Base-by-base conservation (phyloP, 2,797 vertebrate genomes). In the Thunnus albacares region DNA sequence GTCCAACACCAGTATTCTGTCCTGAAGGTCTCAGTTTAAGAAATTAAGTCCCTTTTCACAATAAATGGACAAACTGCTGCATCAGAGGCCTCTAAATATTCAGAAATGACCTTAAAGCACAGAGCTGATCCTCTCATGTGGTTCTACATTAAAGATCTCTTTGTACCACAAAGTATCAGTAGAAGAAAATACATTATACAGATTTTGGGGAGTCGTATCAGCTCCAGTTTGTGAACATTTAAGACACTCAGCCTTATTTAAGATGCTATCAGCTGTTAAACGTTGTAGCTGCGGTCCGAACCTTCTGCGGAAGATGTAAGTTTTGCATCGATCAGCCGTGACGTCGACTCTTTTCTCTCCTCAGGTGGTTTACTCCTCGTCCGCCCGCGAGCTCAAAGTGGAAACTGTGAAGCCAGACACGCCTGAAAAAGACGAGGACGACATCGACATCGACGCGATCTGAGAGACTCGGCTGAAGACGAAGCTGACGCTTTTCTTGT, bases 401-500 rank as follows among this genome's bases (percentile, higher is more conserved):
- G 98, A 99, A 95, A 97, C 97, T 20, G 95, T 99, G 93, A 97
- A 98, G 94, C 93, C 97, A 35, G 93, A 94, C 80, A 91, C 91
- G 68, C 87, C 94, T 22, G 96, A 92, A 51, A 98, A 98, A 84
- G 96, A 96, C 49, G 98, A 99, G 35, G 98, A 99, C 0, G 98
- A 99, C 93, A 97, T 99, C 41, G 98, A 99, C 92, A 99, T 99
- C 7, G 98, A 99, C 93, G 98, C 98, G 82, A 99, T 99, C 96
- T 99, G 96, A 97, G 94, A 82, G 88, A 92, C 92, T 94, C 89
- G 2, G 74, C 65, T 80, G 90, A 90, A 87, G 28, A 67, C 79
- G 47, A 88, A 57, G 71, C 52, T 70, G 68, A 77, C 47, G 84
- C 66, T 89, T 86, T 30, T 82, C 75, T 87, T 82, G 78, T 91